Percentiles rank a stretch among this genome's conserved stretches.
phyloP scores from a whole-genome alignment of 2,113 vertebrate genomes.

The Ceyx cyanopectus region DNA sequence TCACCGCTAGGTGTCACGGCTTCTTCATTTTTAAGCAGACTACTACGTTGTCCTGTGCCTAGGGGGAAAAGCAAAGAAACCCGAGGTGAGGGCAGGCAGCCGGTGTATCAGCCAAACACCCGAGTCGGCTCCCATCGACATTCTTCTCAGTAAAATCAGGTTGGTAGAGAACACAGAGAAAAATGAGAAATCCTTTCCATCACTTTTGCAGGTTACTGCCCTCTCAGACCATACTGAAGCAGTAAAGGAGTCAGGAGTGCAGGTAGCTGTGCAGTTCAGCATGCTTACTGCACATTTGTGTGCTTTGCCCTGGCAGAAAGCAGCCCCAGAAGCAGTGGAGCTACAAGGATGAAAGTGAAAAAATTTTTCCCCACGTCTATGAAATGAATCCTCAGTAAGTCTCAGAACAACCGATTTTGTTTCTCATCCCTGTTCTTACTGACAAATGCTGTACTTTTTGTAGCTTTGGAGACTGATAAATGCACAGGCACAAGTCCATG shows the following conservation, averaged over 20 bases:
- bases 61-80: neutral
- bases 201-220: neutral
- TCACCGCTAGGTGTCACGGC: slow-evolving; percentile 60
- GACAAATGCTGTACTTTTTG: neutral
- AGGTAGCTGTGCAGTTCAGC: neutral
- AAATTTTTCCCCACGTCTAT: neutral
- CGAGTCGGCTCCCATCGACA: neutral
- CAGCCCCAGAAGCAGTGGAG: neutral
- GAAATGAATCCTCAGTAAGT: neutral
- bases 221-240: neutral
- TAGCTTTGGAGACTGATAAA: neutral
- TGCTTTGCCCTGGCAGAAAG: neutral
- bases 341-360: neutral
- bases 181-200: neutral
- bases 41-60: neutral
- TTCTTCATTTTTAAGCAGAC: slow-evolving; percentile 42
- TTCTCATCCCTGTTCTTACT: neutral
- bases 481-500: neutral
- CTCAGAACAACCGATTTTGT: neutral
- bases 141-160: neutral
- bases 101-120: neutral
- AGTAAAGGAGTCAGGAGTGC: neutral
- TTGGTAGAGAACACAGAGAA: neutral
- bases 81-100: neutral
- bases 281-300: neutral